Evolutionary conservation across 2,113 vertebrate species (phyloP), one percentile per base, ranked within the genome.

Genomic region (Aegotheles bennettii): DNA sequence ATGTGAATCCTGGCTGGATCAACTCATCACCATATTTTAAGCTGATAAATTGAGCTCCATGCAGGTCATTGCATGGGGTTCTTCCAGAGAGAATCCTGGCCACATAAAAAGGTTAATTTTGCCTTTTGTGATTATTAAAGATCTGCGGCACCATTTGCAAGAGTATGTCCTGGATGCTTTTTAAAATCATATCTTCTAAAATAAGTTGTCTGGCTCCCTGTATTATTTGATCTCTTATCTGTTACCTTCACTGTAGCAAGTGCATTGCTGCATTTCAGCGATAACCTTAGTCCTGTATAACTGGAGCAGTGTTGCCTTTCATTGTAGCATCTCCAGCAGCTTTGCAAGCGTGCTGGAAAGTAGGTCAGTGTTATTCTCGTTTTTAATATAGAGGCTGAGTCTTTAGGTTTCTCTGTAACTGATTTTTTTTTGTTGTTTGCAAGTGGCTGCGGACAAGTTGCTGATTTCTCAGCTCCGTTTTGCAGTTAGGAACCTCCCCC

Each of bases 291-390:
- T 91, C 75, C 68, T 42, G 57, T 42, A 1, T 65, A 23, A 53
- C 87, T 85, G 42, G 54, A 73, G 57, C 67, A 29, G 19, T n/a
- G 54, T 40, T 76, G 31, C 74, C 71, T 93, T 87, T 95, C 78
- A 45, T 74, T 29, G 35, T 54, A 84, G 90, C 84, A 70, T 91
- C 90, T 95, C 84, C 75, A 90, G 67, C 78, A 93, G 82, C 84
- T 94, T 93, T 80, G 71, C 40, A 51, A 85, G 87, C 31, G 16
- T 67, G 43, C 33, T 86, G 63, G 69, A 88, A 97, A 95, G 64
- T 94, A 94, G 93, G 93, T 92, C 94, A 86, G 90, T 93, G 84
- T 93, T 94, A 92, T 91, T 87, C 91, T 87, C 2, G 0, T 85
- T 79, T 91, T 25, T 65, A 63, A 85, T 63, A n/a, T 14, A 85